phyloP scores from a whole-genome alignment of 2,888 invertebrate species.

The Polydrusus tereticollis region DNA sequence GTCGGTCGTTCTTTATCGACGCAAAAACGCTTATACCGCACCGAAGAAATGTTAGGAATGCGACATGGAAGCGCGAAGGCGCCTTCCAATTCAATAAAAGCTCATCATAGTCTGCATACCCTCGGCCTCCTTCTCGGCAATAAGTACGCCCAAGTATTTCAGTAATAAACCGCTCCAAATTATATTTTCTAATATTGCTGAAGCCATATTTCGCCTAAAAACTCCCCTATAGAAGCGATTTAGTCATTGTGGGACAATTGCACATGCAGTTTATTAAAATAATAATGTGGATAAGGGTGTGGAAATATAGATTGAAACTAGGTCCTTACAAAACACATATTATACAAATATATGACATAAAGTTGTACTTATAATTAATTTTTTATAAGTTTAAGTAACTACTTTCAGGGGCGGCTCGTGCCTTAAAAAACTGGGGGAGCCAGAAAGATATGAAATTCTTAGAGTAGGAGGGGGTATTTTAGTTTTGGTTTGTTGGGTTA shows the following conservation, averaged over 20 bases:
- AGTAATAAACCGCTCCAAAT: constrained; percentile 53
- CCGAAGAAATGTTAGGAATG: constrained; percentile 57
- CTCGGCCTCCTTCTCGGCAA: constrained; percentile 48
- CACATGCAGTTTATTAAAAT: not conserved
- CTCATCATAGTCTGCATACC: constrained; percentile 54
- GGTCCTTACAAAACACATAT: not conserved
- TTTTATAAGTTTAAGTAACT: too few species aligned
- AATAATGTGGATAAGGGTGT: too few species aligned
- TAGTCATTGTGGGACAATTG: not conserved
- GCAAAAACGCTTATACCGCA: constrained; percentile 50
- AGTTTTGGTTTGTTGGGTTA: too few species aligned
- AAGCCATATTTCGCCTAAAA: constrained; percentile 6
- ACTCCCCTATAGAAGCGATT: not conserved
- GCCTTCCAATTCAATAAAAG: constrained; percentile 61
- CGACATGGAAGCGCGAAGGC: constrained; percentile 52
- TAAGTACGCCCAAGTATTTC: constrained; percentile 58
- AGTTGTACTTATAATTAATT: too few species aligned
- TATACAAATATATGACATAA: not conserved
- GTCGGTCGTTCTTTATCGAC: constrained; percentile 3
- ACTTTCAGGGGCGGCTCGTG: too few species aligned
- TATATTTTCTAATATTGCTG: constrained; percentile 44
- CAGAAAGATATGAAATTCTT: too few species aligned
- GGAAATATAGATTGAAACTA: too few species aligned
- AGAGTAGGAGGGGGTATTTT: too few species aligned
- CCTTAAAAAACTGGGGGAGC: too few species aligned